Conservation (phyloP, 2,113 vertebrate species). For the Buteo buteo region DNA sequence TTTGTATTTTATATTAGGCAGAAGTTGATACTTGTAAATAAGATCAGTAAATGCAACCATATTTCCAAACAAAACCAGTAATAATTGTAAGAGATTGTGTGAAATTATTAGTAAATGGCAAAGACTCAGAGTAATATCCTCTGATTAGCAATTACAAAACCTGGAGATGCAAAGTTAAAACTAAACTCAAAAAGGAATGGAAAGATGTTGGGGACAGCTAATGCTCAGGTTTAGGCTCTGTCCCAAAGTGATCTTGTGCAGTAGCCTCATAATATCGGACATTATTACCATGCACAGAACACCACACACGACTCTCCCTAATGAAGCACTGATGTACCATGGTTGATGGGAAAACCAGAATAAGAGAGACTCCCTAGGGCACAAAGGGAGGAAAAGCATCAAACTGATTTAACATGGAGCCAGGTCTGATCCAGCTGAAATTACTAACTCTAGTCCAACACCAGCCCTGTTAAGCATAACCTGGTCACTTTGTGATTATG, state of each 20-base stretch:
- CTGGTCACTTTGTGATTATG: not conserved
- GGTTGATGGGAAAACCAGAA: not conserved
- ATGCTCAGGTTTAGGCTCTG: not conserved
- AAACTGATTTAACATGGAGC: not conserved
- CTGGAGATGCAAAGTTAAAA: not conserved
- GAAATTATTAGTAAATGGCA: not conserved
- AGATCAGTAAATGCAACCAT: not conserved
- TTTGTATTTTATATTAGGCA: not conserved
- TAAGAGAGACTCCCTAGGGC: not conserved
- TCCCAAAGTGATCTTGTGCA: not conserved
- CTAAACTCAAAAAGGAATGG: not conserved
- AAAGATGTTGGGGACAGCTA: not conserved
- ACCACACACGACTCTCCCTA: not conserved
- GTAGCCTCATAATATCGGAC: not conserved
- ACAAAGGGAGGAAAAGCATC: not conserved
- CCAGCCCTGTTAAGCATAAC: not conserved
- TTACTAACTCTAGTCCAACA: not conserved
- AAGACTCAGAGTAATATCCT: not conserved
- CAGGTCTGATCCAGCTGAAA: not conserved
- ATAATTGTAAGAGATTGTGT: not conserved
- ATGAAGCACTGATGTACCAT: fast-evolving
- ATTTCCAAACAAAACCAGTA: not conserved
- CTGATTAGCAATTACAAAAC: not conserved
- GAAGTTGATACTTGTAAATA: not conserved
- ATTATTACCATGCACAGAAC: not conserved